Base-by-base conservation (phyloP, 2,797 vertebrate species). In the Neosalanx taihuensis region DNA sequence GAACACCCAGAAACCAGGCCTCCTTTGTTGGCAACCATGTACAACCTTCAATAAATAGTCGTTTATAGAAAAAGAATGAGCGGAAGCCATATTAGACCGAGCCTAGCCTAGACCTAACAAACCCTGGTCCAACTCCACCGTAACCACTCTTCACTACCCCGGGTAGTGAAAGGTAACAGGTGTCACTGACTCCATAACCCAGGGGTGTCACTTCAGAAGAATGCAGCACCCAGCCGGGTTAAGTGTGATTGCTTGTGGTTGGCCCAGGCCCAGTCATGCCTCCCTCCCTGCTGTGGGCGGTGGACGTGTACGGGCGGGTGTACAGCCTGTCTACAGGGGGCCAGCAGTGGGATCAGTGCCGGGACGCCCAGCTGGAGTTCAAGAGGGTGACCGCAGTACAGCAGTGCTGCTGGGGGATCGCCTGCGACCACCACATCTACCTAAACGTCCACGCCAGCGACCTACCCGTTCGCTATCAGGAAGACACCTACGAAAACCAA, bases 401-500 rank as follows among this genome's bases (percentile, higher is more conserved):
- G n/a, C 93, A 94, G 79, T 96, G 96, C 89, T 97, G 96, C 91
- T 99, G 97, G 98, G 96, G 94, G 76, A 95, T 99, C 12, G 96
- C 93, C 70, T 96, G 94, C 0, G 96, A 99, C 83, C 95, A 97
- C 75, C 92, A 92, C 70, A 91, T 99, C 58, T 97, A 99, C 70
- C 86, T 97, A 82, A 96, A 95, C 0, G 84, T 99, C 69, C 93
- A 95, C 0, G 92, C 95, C 0, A 95, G 93, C 0, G 96, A 98
- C 0, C 87, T 99, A 69, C 94, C 95, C 1, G 92, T 98, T 73
- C 93, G 97, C 46, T 93, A 91, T 89, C 93, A 95, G 65, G 98
- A 99, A 77, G 96, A 98, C 84, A 93, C 95, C 70, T 99, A 95
- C 13, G 98, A 99, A 89, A 99, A 99, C 69, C 96, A 99, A 90